A percentile compares a stretch with the other conserved stretches of the same genome.
phyloP scores from a whole-genome alignment of 2,888 invertebrate genomes.

The Cephus spinipes region DNA sequence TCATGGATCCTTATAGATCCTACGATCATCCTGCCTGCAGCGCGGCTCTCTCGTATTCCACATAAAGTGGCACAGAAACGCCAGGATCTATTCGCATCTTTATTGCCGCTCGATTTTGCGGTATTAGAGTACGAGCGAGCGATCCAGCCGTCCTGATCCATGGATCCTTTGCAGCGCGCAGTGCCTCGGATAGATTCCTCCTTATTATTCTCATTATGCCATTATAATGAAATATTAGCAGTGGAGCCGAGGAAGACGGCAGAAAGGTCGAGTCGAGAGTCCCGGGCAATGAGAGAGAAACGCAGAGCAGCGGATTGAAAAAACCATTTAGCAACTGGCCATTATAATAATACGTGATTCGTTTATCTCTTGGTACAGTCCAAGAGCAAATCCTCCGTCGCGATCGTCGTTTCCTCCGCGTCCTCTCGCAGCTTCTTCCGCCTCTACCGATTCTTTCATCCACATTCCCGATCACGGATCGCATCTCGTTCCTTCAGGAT shows the following conservation, averaged over 20 bases:
- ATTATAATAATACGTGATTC: slow-evolving; percentile 68
- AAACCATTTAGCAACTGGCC: slow-evolving; percentile 67
- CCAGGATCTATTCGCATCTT: too few species aligned
- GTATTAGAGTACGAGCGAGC: too few species aligned
- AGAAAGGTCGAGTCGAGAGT: not conserved
- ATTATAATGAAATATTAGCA: slow-evolving; percentile 64
- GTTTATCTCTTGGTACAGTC: slow-evolving; percentile 64
- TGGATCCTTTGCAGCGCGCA: slow-evolving; percentile 10
- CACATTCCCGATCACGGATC: too few species aligned
- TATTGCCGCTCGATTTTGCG: too few species aligned
- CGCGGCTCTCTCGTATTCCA: too few species aligned
- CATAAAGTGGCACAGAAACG: too few species aligned
- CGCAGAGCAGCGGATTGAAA: slow-evolving; percentile 53
- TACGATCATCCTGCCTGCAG: too few species aligned
- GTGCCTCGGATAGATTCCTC: slow-evolving; percentile 57
- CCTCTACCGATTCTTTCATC: too few species aligned
- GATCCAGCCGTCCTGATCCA: too few species aligned
- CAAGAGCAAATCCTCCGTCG: slow-evolving; percentile 31
- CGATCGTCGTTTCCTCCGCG: slow-evolving; percentile 10
- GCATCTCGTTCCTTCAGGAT: too few species aligned
- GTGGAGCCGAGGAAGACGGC: slow-evolving; percentile 10
- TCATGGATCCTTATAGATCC: too few species aligned
- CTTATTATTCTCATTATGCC: slow-evolving; percentile 65
- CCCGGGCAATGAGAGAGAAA: slow-evolving; percentile 36
- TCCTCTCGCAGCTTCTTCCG: too few species aligned